Evolutionary conservation across 2,797 vertebrate species (phyloP).

Genomic region (Molossus alvarezi): DNA sequence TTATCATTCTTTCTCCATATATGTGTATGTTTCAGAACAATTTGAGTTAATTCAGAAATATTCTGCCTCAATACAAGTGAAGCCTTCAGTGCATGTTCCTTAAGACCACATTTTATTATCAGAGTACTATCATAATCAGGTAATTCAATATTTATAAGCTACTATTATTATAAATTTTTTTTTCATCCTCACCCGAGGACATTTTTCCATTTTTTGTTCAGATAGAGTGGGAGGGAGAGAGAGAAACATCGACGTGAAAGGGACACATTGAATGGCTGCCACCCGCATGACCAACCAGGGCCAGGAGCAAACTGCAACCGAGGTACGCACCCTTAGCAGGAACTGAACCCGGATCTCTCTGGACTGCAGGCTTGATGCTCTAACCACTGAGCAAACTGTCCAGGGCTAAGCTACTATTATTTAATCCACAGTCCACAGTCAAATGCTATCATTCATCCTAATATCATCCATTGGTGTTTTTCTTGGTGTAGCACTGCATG

Average conservation of each 20-base stretch:
- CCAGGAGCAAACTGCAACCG: no score
- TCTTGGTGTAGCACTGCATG: not conserved
- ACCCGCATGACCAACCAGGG: no score
- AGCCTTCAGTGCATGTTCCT: not conserved
- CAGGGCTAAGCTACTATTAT: not conserved
- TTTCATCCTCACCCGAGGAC: no score
- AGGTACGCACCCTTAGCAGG: no score
- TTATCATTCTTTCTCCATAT: not conserved
- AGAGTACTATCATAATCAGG: not conserved
- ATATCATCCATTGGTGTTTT: not conserved
- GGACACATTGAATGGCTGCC: no score
- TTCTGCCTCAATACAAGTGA: not conserved
- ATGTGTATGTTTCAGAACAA: not conserved
- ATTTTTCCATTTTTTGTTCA: no score
- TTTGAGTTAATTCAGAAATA: not conserved
- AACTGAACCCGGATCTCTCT: no score
- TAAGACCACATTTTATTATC: not conserved
- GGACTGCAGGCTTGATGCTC: no score
- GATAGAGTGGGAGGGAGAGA: no score
- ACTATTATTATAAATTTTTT: not conserved
- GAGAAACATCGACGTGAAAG: no score
- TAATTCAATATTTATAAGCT: not conserved
- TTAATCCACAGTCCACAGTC: not conserved
- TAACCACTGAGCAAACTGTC: no score
- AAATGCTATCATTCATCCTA: not conserved